A percentile compares a stretch with the other conserved stretches of the same genome.
Conservation (phyloP, 2,797 vertebrate species). For the Anguilla obscura region DNA sequence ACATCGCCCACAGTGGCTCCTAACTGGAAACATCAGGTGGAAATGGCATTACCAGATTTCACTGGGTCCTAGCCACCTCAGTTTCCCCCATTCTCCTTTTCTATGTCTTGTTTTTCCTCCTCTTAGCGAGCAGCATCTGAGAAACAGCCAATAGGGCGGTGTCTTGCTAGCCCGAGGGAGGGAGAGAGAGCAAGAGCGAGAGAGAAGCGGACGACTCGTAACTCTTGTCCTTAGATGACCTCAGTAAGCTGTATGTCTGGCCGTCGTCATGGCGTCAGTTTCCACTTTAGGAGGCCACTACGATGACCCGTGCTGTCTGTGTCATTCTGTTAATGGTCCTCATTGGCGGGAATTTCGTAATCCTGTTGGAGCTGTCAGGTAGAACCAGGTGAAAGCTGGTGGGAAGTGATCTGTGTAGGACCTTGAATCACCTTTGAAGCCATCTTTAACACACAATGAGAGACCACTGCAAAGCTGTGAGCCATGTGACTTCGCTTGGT, state of each 20-base stretch:
- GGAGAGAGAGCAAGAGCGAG: background rate
- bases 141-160: background rate
- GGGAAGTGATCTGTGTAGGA: background rate
- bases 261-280: background rate
- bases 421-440: background rate
- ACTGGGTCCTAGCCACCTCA: background rate
- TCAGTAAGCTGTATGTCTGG: background rate
- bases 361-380: background rate
- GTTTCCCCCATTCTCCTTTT: background rate
- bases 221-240: background rate
- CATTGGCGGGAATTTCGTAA: background rate
- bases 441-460: background rate
- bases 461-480: background rate
- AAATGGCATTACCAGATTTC: slow-evolving; percentile 5
- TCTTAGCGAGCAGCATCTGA: background rate
- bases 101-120: background rate
- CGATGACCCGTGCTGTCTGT: background rate
- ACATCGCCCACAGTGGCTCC: background rate
- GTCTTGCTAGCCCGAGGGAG: background rate
- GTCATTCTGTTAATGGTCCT: background rate
- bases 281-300: background rate
- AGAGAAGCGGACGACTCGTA: background rate
- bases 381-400: background rate
- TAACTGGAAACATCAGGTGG: background rate
- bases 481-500: background rate